Percentiles rank a stretch among this genome's conserved stretches.
phyloP scores from a whole-genome alignment of 2,113 vertebrate species.

The Datnioides undecimradiatus region DNA sequence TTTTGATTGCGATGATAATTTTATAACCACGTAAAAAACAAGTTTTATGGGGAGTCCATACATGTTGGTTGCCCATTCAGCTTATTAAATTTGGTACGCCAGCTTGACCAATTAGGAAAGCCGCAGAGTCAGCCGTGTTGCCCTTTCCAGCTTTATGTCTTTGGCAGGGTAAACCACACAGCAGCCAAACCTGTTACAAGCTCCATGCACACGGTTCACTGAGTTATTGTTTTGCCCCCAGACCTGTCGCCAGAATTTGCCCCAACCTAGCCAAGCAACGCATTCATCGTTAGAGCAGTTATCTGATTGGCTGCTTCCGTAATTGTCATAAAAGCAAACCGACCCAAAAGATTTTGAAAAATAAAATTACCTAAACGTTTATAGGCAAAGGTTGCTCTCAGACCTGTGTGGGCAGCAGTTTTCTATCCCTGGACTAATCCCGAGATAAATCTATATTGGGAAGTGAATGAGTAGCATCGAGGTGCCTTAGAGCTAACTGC shows the following conservation, averaged over 20 bases:
- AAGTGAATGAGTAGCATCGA: not conserved
- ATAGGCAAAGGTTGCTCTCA: not conserved
- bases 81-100: conserved; percentile 44
- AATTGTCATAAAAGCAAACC: not conserved
- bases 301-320: not conserved
- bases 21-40: not conserved
- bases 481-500: not conserved
- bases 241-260: conserved; percentile 28
- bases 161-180: conserved; percentile 27
- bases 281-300: not conserved
- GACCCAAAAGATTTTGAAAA: not conserved
- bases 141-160: conserved; percentile 29
- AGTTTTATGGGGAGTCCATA: not conserved
- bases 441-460: not conserved
- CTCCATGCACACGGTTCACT: conserved; percentile 32
- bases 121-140: conserved; percentile 44
- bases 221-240: conserved; percentile 47
- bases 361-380: not conserved
- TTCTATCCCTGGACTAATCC: not conserved
- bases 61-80: not conserved
- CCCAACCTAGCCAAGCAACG: not conserved
- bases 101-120: conserved; percentile 62
- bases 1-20: conserved; percentile 1
- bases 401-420: not conserved
- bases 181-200: conserved; percentile 43